Base-by-base conservation (phyloP, 1,140 invertebrate species). In the Berghia stephanieae region DNA sequence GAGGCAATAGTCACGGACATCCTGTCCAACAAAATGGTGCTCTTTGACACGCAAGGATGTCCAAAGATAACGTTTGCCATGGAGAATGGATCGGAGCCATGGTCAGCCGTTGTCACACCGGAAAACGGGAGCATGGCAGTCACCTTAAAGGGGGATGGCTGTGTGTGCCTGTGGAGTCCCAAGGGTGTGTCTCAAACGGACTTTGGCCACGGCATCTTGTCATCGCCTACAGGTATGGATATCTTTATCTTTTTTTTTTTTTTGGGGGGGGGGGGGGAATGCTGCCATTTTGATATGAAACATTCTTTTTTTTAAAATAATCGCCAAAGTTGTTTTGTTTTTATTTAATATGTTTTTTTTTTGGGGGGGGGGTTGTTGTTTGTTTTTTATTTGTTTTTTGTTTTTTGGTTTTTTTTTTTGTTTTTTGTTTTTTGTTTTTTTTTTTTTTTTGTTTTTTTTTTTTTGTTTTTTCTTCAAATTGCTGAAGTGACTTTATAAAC, bases 91-190 rank as follows among this genome's bases (percentile, higher is more conserved):
- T 70, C 69, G 1, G 81, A 82, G 72, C 82, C 82, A 0, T 79
- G 78, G 76, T 68, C 78, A 3, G 55, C 78, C 0, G 72, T 67
- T 3, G 43, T 80, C 2, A 77, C 74, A 1, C 55, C 76, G 16
- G 73, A 77, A n/a, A n/a, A n/a, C 3, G 78, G 78, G 8, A 57
- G 38, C 1, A n/a, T 83, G 52, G 79, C 78, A 2, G 76, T 82
- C 6, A 77, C 82, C 36, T 63, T 80, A 3, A 76, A 73, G 38
- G 60, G 75, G 44, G 46, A 78, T 46, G 75, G 72, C 1, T 82
- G 78, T 77, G 60, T 83, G 4, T 46, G 76, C 2, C 44, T 82
- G 49, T 75, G 80, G 21, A 72, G 75, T 21, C 24, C 46, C 8
- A 49, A 71, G 31, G 81, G 81, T 43, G 68, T 74, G 31, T 46